phyloP scores from a whole-genome alignment of 2,888 invertebrate genomes.

The Pantelozetes paolii region DNA sequence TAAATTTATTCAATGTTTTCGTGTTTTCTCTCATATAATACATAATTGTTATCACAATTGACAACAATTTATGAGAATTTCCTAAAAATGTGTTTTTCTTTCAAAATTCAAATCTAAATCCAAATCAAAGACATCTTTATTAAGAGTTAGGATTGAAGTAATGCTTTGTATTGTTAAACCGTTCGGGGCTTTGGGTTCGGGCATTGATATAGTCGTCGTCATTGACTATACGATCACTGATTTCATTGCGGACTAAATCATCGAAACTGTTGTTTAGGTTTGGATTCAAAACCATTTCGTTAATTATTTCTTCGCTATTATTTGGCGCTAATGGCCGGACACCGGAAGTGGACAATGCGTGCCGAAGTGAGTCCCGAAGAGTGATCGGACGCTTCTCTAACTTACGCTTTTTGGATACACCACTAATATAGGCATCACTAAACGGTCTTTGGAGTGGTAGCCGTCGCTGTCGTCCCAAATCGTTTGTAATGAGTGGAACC shows the following conservation, averaged over 20 bases:
- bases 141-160: background rate
- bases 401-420: slow-evolving; percentile 71
- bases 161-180: background rate
- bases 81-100: too few relatives aligned
- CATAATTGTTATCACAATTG: background rate
- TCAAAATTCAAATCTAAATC: background rate
- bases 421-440: slow-evolving; percentile 84
- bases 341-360: background rate
- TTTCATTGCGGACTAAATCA: background rate
- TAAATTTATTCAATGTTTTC: too few relatives aligned
- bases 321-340: background rate
- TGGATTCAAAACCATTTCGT: background rate
- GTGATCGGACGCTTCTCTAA: slow-evolving; percentile 24
- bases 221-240: background rate
- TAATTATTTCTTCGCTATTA: background rate
- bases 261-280: background rate
- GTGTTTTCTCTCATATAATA: too few relatives aligned
- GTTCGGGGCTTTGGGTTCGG: slow-evolving; percentile 5
- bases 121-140: background rate
- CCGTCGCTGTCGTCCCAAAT: slow-evolving; percentile 67
- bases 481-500: slow-evolving; percentile 80
- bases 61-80: background rate
- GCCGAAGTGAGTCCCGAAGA: background rate
- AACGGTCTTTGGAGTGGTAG: slow-evolving; percentile 60
- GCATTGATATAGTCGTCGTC: slow-evolving; percentile 16